Percentiles rank a stretch among this genome's conserved stretches.
These are phyloP conservation scores for Tolmerus cingulatus DNA, from an alignment of 2,888 invertebrate genomes.

Conservation along the genomic window DNA sequence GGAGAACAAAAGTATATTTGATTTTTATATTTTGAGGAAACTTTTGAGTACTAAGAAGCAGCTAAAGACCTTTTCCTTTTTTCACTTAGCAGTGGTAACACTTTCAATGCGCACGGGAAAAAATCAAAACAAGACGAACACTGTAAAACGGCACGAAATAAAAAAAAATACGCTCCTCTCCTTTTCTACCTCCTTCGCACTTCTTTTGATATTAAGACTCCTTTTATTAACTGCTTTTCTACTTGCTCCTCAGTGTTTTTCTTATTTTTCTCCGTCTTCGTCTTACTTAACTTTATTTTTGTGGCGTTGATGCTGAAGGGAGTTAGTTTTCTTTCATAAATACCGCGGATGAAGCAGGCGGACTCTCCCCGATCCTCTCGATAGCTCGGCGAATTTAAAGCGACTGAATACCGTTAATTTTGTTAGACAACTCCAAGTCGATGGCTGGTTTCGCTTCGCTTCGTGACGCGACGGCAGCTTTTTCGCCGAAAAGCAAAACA, in stretches of 20 bases:
- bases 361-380: conserved; percentile 48
- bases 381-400: conserved; percentile 52
- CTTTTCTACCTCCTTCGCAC: not conserved
- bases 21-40: not conserved
- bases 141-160: not conserved
- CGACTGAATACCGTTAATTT: conserved; percentile 47
- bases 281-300: not conserved
- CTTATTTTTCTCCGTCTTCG: not conserved
- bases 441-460: not conserved
- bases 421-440: not conserved
- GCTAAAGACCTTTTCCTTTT: not conserved
- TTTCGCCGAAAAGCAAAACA: not conserved
- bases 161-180: not conserved
- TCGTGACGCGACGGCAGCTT: not conserved
- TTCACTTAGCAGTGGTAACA: conserved; percentile 3
- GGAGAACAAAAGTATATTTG: not conserved
- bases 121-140: conserved; percentile 6
- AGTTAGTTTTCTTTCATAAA: not conserved
- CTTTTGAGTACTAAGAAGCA: not conserved
- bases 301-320: not conserved
- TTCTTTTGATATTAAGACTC: not conserved
- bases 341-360: not conserved
- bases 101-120: not conserved
- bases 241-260: not conserved
- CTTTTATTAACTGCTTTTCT: not conserved